Evolutionary conservation across 2,888 invertebrate genomes (phyloP).

Genomic region (Griposia aprilina): DNA sequence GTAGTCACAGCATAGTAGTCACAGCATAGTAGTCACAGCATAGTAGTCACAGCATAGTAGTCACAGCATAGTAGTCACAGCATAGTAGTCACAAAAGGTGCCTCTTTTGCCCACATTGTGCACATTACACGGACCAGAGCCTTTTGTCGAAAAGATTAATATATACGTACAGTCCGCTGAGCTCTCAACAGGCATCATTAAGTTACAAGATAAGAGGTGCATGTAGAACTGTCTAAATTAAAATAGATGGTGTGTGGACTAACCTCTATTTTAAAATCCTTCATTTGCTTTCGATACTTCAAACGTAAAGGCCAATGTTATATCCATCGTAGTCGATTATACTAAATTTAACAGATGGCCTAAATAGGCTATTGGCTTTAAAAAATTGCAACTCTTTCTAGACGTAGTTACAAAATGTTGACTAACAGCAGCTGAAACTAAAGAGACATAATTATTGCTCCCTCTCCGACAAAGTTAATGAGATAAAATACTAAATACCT

Average conservation of each 20-base stretch:
- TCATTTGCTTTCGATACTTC: constrained; percentile 13
- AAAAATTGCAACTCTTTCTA: not conserved
- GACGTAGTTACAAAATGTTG: not conserved
- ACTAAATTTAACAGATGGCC: constrained; percentile 27
- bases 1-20: no score
- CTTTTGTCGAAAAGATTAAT: not conserved
- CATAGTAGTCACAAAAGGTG: not conserved
- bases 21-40: no score
- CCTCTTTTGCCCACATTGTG: not conserved
- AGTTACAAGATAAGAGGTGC: not conserved
- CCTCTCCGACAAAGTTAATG: constrained; percentile 6
- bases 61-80: no score
- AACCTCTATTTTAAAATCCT: not conserved
- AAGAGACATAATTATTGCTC: constrained; percentile 10
- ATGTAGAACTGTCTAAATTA: not conserved
- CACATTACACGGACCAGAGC: not conserved
- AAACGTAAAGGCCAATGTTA: constrained; percentile 17
- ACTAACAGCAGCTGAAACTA: constrained; percentile 7
- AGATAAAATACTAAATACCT: not conserved
- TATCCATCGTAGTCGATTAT: not conserved
- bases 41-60: no score
- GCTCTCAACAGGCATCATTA: not conserved
- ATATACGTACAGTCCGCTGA: constrained; percentile 6
- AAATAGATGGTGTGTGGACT: not conserved
- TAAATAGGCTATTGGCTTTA: constrained; percentile 13